phyloP scores from a whole-genome alignment of 2,797 vertebrate genomes.

The Trichosurus vulpecula region DNA sequence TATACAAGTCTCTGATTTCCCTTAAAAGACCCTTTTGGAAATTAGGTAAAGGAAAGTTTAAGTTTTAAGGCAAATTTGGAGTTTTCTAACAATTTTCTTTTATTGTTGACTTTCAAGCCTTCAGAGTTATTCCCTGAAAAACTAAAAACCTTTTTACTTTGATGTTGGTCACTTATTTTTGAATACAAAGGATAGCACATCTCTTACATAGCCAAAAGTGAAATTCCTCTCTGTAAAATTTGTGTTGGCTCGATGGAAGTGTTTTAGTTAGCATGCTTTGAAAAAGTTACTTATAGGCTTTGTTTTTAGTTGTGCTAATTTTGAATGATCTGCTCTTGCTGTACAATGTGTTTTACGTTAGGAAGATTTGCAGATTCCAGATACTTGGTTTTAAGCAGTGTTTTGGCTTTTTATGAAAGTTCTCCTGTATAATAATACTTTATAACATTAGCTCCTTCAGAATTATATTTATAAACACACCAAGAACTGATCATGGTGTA shows the following conservation, averaged over 20 bases:
- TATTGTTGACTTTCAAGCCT: constrained; percentile 50
- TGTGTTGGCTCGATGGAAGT: neutral
- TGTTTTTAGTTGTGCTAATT: constrained; percentile 37
- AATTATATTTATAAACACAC: neutral
- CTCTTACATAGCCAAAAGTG: constrained; percentile 37
- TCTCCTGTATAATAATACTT: constrained; percentile 29
- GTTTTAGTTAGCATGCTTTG: constrained; percentile 55
- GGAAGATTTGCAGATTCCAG: constrained; percentile 46
- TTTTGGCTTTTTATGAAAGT: neutral
- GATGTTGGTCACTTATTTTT: constrained; percentile 28
- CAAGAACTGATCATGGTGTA: neutral
- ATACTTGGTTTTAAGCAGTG: neutral
- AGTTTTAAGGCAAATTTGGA: constrained; percentile 43
- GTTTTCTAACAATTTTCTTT: constrained; percentile 42
- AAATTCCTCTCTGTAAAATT: constrained; percentile 24
- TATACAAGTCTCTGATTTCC: constrained; percentile 56
- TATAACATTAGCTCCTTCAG: constrained; percentile 44
- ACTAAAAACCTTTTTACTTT: constrained; percentile 44
- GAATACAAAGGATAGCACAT: neutral
- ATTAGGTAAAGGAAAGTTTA: constrained; percentile 49
- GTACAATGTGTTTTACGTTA: constrained; percentile 40
- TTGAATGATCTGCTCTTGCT: constrained; percentile 21
- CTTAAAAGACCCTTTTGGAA: constrained; percentile 45
- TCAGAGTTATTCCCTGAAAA: constrained; percentile 55
- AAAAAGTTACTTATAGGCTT: constrained; percentile 20